Evolutionary conservation across 2,797 vertebrate genomes (phyloP).

Genomic region (Gouania willdenowi): DNA sequence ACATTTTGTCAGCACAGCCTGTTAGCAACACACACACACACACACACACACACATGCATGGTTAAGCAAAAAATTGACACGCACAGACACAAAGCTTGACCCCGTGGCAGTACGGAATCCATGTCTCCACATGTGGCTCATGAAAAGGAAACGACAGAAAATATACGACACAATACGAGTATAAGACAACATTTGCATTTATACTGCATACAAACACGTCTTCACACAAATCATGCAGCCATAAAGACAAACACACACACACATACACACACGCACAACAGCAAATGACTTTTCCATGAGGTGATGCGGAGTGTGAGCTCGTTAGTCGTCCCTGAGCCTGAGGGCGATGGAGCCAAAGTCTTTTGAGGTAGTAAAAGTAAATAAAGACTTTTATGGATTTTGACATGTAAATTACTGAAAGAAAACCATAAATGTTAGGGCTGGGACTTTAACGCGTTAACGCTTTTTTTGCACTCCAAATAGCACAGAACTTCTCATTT

Average conservation of each 20-base stretch:
- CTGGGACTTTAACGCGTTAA: too few relatives aligned
- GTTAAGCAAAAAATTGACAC: conserved; percentile 1
- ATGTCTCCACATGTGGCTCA: conserved; percentile 21
- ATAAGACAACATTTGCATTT: background rate
- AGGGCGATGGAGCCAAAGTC: too few relatives aligned
- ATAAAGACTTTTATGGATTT: too few relatives aligned
- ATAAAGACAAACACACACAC: conserved; percentile 2
- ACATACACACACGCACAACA: background rate
- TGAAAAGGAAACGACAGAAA: conserved; percentile 38
- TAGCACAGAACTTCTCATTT: too few relatives aligned
- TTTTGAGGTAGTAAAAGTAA: too few relatives aligned
- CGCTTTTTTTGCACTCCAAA: too few relatives aligned
- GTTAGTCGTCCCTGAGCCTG: too few relatives aligned
- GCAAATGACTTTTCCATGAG: conserved; percentile 11
- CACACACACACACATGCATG: conserved; percentile 11
- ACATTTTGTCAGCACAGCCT: conserved; percentile 64
- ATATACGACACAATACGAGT: conserved; percentile 2
- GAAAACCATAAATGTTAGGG: too few relatives aligned
- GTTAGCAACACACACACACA: conserved; percentile 44
- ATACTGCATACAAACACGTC: too few relatives aligned
- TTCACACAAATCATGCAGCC: background rate
- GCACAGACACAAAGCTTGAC: conserved; percentile 19
- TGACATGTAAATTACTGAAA: too few relatives aligned
- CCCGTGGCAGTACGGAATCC: conserved; percentile 26
- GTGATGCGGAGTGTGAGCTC: too few relatives aligned